Base-by-base conservation (phyloP, 2,888 invertebrate species). In the Argyresthia goedartella region DNA sequence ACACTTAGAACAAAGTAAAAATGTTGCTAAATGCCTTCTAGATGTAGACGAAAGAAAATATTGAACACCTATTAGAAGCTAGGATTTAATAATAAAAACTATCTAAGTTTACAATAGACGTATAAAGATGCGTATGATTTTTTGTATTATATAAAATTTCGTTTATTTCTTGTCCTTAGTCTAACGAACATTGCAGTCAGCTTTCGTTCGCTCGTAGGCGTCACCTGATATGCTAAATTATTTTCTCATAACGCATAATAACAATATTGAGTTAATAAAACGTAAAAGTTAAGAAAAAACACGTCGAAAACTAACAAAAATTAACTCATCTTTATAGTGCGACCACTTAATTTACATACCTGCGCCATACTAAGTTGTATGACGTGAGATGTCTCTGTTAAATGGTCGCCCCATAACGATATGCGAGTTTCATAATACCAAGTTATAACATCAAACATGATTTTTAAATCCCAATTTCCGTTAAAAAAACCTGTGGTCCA, bases 51-150 rank as follows among this genome's bases (percentile, higher is more conserved):
- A 44, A 39, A 14, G 15, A 66, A 77, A 74, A 76, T 78, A 76
- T 81, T 80, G 78, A 84, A 85, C 84, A 85, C 82, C 84, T 85
- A 84, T 82, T 84, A 82, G 66, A 76, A 80, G 76, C 84, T 81
- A 82, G 71, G 35, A 80, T 79, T 76, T 76, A 80, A 73, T 74
- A 75, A 75, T 75, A 77, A 41, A 53, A 42, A 77, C 81, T 84
- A 82, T 75, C 81, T 81, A 82, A 69, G 61, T 68, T 71, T 25
- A 25, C 25, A 25, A 25, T 25, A 25, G 25, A 80, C 70, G 36
- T 35, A 48, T 15, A 10, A 71, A 78, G 76, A 69, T 75, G 73
- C 74, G 77, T 75, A 76, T 77, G 74, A 64, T 61, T 67, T 69
- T 65, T 65, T 51, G 52, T 52, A 64, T 62, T 65, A 70, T 67